Evolutionary conservation across 2,888 invertebrate species (phyloP), one percentile per base, ranked within the genome.

Genomic region (Melinaea menophilus): DNA sequence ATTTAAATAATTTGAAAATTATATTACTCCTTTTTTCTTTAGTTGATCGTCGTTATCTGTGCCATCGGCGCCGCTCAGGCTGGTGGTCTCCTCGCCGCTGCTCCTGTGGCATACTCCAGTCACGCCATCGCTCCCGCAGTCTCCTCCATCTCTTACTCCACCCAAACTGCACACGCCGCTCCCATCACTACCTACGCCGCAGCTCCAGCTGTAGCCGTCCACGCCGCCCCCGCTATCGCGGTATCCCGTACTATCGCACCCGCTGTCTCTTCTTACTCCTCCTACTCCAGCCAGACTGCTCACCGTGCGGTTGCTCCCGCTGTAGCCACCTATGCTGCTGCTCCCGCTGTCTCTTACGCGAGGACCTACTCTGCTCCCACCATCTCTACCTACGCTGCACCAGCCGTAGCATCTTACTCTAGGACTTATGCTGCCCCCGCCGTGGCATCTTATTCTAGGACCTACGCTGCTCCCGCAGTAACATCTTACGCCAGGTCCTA

Each of bases 11-110:
- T 31, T 7, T 11, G 5, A 51, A 22, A 31, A 51, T 3, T 9
- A 22, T 51, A 9, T n/a, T 2, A 31, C 31, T 51, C 31, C 59
- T 31, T 59, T 61, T 62, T 61, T 33, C 62, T 65, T 11, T 77
- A 88, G 92, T 80, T 93, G 74, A 85, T 94, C 80, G 81, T 93
- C 69, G 84, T 94, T 73, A 91, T 92, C 75, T 91, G 93, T 79
- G 84, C 90, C 72, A 80, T 94, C 85, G 92, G 93, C 71, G 84
- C 91, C 60, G 93, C 90, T 79, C 91, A 84, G 75, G 93, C 92
- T 69, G 91, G 94, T 69, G 80, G 90, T 68, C 79, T 93, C 63
- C 78, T 82, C 62, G 89, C 85, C 63, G 86, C 85, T 58, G 90
- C 87, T 69, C 89, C 87, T 45, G 75, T 88, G 72, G 86, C 86